phyloP scores from a whole-genome alignment of 2,797 vertebrate species.

The Thalassophryne amazonica region DNA sequence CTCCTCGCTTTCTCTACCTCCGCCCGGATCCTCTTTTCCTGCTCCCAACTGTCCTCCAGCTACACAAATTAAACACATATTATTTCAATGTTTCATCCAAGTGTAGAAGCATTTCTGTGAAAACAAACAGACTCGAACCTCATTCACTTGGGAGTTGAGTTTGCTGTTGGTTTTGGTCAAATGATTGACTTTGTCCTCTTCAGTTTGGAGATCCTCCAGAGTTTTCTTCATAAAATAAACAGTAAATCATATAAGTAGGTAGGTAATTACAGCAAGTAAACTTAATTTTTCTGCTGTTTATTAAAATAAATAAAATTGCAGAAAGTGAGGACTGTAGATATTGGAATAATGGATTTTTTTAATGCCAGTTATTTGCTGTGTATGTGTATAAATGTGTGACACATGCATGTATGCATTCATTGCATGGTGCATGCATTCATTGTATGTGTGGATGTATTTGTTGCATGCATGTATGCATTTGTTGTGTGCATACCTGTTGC shows the following conservation, averaged over 20 bases:
- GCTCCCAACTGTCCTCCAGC: conserved; percentile 73
- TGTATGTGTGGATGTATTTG: too few species aligned
- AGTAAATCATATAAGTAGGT: background rate
- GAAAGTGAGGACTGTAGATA: too few species aligned
- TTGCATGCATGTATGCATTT: background rate
- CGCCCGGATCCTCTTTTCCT: conserved; percentile 75
- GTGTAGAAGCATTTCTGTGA: background rate
- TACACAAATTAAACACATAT: conserved; percentile 33
- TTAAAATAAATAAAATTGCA: too few species aligned
- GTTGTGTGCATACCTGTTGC: conserved; percentile 65
- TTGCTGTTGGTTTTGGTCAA: conserved; percentile 75
- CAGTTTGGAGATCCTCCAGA: conserved; percentile 75
- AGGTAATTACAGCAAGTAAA: too few species aligned
- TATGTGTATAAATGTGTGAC: too few species aligned
- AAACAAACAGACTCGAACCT: conserved; percentile 40
- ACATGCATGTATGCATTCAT: background rate
- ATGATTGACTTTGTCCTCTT: conserved; percentile 78
- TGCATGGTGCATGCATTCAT: background rate
- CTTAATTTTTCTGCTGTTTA: too few species aligned
- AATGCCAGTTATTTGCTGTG: too few species aligned
- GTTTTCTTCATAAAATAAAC: conserved; percentile 65
- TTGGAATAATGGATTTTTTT: too few species aligned
- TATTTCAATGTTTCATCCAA: too few species aligned
- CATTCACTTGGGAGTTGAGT: conserved; percentile 55
- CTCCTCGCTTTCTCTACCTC: conserved; percentile 74